phyloP scores from a whole-genome alignment of 2,888 invertebrate genomes.

The Perizoma affinitatum region DNA sequence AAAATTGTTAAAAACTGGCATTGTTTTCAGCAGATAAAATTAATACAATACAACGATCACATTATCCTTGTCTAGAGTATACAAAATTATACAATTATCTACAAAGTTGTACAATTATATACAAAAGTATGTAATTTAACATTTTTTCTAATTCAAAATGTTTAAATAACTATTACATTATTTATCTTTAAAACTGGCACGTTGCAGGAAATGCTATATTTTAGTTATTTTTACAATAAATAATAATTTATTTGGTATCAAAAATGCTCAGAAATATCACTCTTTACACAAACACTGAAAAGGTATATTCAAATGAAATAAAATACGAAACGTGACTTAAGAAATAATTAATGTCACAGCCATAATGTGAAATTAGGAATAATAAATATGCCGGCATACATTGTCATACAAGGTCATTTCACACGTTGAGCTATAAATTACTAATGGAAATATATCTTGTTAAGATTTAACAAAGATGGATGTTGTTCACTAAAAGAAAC shows the following conservation, averaged over 20 bases:
- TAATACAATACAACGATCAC: too few species aligned
- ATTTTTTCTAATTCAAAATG: not conserved
- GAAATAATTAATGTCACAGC: slow-evolving; percentile 19
- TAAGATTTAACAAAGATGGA: too few species aligned
- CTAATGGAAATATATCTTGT: too few species aligned
- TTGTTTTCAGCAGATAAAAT: too few species aligned
- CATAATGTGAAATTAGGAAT: slow-evolving; percentile 9
- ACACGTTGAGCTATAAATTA: too few species aligned
- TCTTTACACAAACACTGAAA: slow-evolving; percentile 15
- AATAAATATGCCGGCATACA: not conserved
- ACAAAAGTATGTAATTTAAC: slow-evolving; percentile 5
- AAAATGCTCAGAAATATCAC: slow-evolving; percentile 42
- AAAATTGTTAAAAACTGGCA: too few species aligned
- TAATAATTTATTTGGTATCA: slow-evolving; percentile 77
- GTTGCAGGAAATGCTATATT: slow-evolving; percentile 23
- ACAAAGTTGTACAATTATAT: too few species aligned
- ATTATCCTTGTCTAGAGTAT: too few species aligned
- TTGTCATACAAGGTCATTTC: too few species aligned
- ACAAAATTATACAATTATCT: too few species aligned
- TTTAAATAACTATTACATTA: too few species aligned
- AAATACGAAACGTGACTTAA: slow-evolving; percentile 7
- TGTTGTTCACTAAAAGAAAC: too few species aligned
- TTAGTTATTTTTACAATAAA: slow-evolving; percentile 62
- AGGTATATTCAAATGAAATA: slow-evolving; percentile 8
- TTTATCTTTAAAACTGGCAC: slow-evolving; percentile 64